Conservation (phyloP, 2,797 vertebrate genomes). For the Hemibagrus guttatus region DNA sequence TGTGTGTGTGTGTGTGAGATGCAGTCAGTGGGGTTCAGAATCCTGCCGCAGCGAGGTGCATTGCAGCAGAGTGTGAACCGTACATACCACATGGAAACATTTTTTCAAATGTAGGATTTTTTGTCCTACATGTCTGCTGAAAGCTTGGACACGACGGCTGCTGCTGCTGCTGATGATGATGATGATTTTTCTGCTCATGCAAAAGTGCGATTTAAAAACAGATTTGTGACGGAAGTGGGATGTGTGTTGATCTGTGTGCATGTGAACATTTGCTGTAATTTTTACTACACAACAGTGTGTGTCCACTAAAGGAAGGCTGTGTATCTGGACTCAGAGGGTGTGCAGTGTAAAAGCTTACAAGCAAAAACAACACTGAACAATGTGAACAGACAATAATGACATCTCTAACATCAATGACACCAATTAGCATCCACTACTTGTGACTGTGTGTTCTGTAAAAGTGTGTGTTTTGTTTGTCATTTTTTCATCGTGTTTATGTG, state of each 20-base stretch:
- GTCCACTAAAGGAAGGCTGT: neutral
- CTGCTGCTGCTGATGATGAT: no score
- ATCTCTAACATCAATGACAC: neutral
- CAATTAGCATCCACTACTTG: neutral
- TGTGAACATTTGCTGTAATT: neutral
- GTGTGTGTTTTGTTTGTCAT: slow-evolving; percentile 9
- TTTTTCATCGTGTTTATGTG: neutral
- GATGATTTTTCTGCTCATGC: neutral
- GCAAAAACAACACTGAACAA: neutral
- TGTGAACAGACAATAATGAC: neutral
- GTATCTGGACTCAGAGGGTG: neutral
- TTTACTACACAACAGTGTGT: neutral
- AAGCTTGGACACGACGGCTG: neutral
- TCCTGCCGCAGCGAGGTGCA: neutral
- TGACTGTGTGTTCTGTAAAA: neutral
- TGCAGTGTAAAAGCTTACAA: neutral
- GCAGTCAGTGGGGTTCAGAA: neutral
- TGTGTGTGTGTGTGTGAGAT: slow-evolving; percentile 17
- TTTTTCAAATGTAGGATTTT: neutral
- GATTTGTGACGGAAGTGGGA: neutral
- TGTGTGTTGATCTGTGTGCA: neutral
- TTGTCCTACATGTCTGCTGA: neutral
- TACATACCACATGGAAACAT: no score
- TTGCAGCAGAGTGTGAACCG: neutral
- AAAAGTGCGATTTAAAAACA: neutral